Base-by-base conservation (phyloP, 2,888 invertebrate genomes). In the Linnaemya tessellans region DNA sequence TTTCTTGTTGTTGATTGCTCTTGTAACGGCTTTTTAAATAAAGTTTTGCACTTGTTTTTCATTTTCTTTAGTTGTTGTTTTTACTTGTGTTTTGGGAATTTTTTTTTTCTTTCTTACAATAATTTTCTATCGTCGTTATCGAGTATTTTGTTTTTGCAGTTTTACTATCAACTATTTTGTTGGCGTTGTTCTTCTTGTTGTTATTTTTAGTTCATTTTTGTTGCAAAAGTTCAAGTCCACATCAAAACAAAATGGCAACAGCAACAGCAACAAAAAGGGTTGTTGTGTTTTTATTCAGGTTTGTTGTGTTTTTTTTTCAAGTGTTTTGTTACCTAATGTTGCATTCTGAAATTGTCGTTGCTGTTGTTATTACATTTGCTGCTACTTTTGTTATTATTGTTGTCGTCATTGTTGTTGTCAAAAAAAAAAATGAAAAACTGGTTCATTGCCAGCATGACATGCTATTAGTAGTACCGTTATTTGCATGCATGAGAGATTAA, bases 191-290 rank as follows among this genome's bases (percentile, higher is more conserved):
- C 4, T 58, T 60, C 9, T 30, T 62, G 20, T 74, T 73, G 15
- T 5, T 67, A 38, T 70, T 54, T 54, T 49, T 38, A 65, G 56
- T 80, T 80, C 65, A 64, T 30, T 71, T 80, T 64, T 67, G 80
- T 67, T 67, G 77, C 41, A 82, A 87, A 86, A 87, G 87, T 87
- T 87, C 87, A 87, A 87, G 87, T 87, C 84, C 86, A 84, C 54
- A 79, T 78, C 74, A 71, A 64, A 64, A 71, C 38, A 64, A 71
- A 71, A 80, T 43, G 68, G 49, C 78, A 78, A 49, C 78, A 65
- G 38, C 15, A 43, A 30, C 30, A 30, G 30, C 30, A 30, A 46
- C 30, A 77, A 65, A 64, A 22, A 25, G 54, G 46, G 20, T 54
- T 74, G 20, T 54, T 74, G 35, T 25, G n/a, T 25, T 70, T 15